These are phyloP conservation scores for Malacoctenus gilli DNA, from an alignment of 2,797 vertebrate genomes.

Conservation along the genomic window DNA sequence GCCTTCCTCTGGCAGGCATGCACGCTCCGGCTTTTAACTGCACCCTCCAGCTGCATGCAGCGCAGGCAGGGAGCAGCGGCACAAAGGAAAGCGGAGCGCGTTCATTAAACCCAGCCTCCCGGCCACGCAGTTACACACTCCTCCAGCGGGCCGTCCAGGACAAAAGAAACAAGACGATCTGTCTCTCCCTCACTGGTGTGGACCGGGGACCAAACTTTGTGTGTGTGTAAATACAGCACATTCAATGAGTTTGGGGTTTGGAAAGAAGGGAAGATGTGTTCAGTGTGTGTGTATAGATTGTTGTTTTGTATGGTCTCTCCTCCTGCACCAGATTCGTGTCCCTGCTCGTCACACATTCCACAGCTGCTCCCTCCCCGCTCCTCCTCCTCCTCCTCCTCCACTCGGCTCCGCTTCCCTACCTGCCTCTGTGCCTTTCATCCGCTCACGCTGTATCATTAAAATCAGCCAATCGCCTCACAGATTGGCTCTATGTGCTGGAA, in stretches of 20 bases:
- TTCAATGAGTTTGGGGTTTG: conserved; percentile 4
- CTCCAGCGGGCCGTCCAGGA: conserved; percentile 9
- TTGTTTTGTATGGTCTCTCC: conserved; percentile 53
- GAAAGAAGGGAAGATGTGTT: conserved; percentile 19
- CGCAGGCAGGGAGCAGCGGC: conserved; percentile 33
- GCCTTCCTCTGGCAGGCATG: conserved; percentile 20
- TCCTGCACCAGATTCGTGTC: conserved; percentile 72
- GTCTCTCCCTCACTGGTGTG: conserved; percentile 9
- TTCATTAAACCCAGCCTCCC: conserved; percentile 46
- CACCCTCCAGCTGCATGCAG: conserved; percentile 42
- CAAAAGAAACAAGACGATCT: conserved; percentile 22
- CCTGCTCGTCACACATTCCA: conserved; percentile 81
- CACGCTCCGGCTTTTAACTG: conserved; percentile 41
- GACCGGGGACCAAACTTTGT: conserved; percentile 5
- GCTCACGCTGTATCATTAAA: conserved; percentile 22
- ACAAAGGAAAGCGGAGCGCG: conserved; percentile 37
- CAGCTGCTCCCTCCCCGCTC: conserved; percentile 55
- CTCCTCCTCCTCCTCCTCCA: conserved; percentile 42
- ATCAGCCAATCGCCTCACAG: conserved; percentile 3
- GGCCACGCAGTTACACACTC: conserved; percentile 30
- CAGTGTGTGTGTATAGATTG: conserved; percentile 41
- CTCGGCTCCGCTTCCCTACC: conserved; percentile 36
- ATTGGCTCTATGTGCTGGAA: conserved; percentile 2
- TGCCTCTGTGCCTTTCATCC: conserved; percentile 36
- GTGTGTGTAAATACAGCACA: conserved; percentile 9